Base-by-base conservation (phyloP, 2,113 vertebrate species). In the Anarhynchus alexandrinus region DNA sequence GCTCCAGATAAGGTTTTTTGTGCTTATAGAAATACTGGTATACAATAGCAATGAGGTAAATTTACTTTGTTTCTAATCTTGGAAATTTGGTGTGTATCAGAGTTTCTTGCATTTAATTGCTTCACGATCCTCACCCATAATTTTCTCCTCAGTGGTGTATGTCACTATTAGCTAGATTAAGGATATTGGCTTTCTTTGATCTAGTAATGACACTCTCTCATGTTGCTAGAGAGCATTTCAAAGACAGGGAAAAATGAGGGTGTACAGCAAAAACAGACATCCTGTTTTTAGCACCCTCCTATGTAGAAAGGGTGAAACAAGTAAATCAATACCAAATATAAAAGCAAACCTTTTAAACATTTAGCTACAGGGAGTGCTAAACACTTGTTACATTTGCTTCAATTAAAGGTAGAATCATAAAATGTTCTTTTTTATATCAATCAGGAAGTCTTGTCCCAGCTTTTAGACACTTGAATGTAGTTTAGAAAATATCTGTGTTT, bases 111-210 rank as follows among this genome's bases (percentile, higher is more conserved):
- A 4, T 38, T 87, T 66, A 51, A 74, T 64, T 78, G 4, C 12
- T 78, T 82, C 40, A 55, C 0, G 0, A n/a, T 88, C 85, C 26
- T 67, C 66, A 85, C 13, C 4, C 3, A 7, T 45, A 38, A 19
- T 76, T 67, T 91, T 55, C 20, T 77, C 5, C 40, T 88, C 30
- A 20, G 22, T 36, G 4, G 0, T 52, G 14, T 57, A 11, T 5
- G 13, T 36, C 71, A 42, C 26, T 55, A 25, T 36, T 69, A 64
- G 79, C 30, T 29, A 55, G 6, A 64, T 42, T 47, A 80, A 79
- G 18, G 1, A 47, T 73, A 57, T 30, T 73, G 7, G 0, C 6
- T 82, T 86, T 64, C 29, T 74, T 83, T 67, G 4, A n/a, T 67
- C 30, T 55, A 55, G 7, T 45, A 71, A 67, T 59, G 43, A 3